Evolutionary conservation across 2,113 vertebrate genomes (phyloP).

Genomic region (Anarhynchus alexandrinus): DNA sequence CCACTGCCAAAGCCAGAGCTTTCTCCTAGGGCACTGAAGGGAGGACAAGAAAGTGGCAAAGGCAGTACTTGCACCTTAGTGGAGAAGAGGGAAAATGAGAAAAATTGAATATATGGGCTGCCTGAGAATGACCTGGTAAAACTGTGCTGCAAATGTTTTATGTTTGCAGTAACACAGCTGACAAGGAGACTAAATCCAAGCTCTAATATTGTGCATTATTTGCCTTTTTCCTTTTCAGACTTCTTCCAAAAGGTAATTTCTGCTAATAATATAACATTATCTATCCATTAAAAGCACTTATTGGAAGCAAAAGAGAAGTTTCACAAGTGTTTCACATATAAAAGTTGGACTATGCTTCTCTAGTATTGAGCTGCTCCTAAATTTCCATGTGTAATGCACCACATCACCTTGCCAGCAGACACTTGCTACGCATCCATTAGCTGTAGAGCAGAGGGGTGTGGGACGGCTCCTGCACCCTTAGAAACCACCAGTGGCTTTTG

Average conservation of each 20-base stretch:
- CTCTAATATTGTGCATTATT: not conserved
- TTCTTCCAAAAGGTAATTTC: not conserved
- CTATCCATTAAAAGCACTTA: not conserved
- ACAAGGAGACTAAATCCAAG: not conserved
- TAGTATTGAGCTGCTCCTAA: not conserved
- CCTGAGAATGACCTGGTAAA: not conserved
- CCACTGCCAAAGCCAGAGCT: not conserved
- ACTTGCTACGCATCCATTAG: not conserved
- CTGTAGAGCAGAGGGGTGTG: not conserved
- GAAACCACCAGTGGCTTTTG: not conserved
- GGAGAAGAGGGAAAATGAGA: not conserved
- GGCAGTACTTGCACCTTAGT: not conserved
- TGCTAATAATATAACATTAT: not conserved
- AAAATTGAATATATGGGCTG: not conserved
- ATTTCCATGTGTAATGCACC: not conserved
- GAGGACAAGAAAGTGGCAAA: not conserved
- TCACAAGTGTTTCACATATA: not conserved
- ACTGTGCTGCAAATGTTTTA: not conserved
- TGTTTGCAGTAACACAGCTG: not conserved
- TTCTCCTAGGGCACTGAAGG: not conserved
- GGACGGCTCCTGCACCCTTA: not conserved
- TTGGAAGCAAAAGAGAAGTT: not conserved
- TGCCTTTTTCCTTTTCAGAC: not conserved
- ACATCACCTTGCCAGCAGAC: not conserved
- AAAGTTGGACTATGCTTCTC: not conserved